Evolutionary conservation across 2,113 vertebrate species (phyloP).

Genomic region (Merops nubicus): DNA sequence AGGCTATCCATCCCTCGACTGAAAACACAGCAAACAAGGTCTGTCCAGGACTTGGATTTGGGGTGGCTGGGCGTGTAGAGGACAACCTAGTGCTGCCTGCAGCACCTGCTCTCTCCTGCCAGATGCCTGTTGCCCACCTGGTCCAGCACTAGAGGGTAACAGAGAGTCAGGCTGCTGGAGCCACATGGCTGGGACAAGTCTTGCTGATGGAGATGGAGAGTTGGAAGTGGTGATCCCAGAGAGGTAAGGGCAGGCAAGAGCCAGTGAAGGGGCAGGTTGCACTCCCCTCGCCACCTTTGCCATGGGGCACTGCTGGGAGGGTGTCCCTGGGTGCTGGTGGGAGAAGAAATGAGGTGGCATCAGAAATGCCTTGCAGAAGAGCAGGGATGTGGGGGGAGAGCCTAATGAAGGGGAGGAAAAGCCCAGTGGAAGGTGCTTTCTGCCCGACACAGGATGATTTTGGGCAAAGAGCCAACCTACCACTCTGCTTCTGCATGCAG

Average conservation of each 20-base stretch:
- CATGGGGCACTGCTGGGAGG: background rate
- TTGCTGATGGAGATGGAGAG: background rate
- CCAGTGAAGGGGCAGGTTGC: background rate
- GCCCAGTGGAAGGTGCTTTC: background rate
- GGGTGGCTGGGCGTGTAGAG: background rate
- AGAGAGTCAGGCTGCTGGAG: conserved; percentile 18
- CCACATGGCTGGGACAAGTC: background rate
- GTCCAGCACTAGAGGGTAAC: conserved; percentile 58
- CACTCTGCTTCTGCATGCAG: background rate
- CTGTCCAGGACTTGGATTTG: background rate
- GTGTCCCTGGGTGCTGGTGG: background rate
- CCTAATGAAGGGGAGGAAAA: background rate
- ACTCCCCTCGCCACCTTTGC: fast-evolving
- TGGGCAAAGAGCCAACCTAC: background rate
- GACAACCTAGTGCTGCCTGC: background rate
- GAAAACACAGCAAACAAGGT: background rate
- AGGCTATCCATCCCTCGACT: background rate
- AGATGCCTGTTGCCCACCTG: background rate
- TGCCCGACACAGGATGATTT: background rate
- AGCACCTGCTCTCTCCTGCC: fast-evolving
- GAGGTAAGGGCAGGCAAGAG: background rate
- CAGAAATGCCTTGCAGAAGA: fast-evolving
- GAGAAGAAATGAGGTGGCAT: background rate
- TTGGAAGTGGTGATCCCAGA: background rate
- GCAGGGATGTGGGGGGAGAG: fast-evolving